Conservation (phyloP, 2,888 invertebrate species). For the Meghimatium bilineatum region DNA sequence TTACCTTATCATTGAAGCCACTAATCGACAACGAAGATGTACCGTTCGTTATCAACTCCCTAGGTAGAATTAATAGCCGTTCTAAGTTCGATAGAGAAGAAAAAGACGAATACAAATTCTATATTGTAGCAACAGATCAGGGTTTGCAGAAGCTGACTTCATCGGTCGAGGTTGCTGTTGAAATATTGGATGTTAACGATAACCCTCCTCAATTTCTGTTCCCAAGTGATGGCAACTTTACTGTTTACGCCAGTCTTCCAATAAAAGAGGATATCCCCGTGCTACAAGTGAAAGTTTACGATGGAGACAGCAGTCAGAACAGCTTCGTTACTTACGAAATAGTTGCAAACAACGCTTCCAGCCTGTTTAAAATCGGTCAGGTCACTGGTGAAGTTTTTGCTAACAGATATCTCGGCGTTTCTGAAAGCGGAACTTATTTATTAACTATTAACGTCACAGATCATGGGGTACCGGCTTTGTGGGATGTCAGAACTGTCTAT, state of each 20-base stretch:
- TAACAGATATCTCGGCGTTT: constrained; percentile 7
- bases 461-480: constrained; percentile 30
- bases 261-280: constrained; percentile 91
- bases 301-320: constrained; percentile 83
- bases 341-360: constrained; percentile 39
- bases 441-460: constrained; percentile 49
- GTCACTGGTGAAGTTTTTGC: constrained; percentile 47
- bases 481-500: constrained; percentile 27
- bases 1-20: constrained; percentile 13
- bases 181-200: constrained; percentile 41
- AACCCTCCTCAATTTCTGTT: constrained; percentile 28
- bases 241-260: constrained; percentile 85
- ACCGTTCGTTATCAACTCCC: constrained; percentile 25
- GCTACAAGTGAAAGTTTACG: constrained; percentile 91
- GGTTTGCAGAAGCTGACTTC: constrained; percentile 26
- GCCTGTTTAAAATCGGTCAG: constrained; percentile 41
- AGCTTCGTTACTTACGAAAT: constrained; percentile 38
- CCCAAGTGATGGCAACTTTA: constrained; percentile 35
- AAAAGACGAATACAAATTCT: constrained; percentile 22
- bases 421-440: constrained; percentile 40
- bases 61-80: constrained; percentile 4
- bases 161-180: constrained; percentile 12
- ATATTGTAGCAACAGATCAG: constrained; percentile 32
- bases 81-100: constrained; percentile 36
- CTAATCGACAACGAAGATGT: neutral